phyloP scores from a whole-genome alignment of 2,113 vertebrate genomes.

The Trachemys scripta region DNA sequence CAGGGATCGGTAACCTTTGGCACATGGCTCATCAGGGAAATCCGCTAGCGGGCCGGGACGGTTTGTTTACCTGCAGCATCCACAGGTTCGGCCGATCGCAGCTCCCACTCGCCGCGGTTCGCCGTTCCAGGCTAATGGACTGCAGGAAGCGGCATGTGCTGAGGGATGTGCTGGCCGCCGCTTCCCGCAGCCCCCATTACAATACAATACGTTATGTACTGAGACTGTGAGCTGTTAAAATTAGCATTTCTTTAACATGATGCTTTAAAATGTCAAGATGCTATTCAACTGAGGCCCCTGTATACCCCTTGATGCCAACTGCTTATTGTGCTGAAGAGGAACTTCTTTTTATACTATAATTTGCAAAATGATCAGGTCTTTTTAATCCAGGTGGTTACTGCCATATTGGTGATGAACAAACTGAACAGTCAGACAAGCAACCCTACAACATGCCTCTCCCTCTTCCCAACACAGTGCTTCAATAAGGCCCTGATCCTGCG shows the following conservation, averaged over 20 bases:
- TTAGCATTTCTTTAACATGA: neutral
- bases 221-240: neutral
- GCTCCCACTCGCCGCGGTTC: no score
- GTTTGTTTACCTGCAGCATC: no score
- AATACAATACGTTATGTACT: neutral
- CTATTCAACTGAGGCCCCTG: neutral
- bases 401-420: neutral
- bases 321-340: neutral
- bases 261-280: neutral
- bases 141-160: no score
- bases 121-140: no score
- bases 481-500: neutral
- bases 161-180: no score
- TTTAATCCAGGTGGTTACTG: neutral
- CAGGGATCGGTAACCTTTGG: no score
- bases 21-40: no score
- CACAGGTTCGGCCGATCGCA: no score
- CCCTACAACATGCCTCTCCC: neutral
- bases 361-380: neutral
- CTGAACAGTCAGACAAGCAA: accelerated
- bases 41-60: no score
- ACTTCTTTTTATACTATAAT: neutral
- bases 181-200: no score
- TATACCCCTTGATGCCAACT: neutral
- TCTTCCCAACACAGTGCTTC: neutral